Base-by-base conservation (phyloP, 2,888 invertebrate genomes). In the Quadroppia sp. region DNA sequence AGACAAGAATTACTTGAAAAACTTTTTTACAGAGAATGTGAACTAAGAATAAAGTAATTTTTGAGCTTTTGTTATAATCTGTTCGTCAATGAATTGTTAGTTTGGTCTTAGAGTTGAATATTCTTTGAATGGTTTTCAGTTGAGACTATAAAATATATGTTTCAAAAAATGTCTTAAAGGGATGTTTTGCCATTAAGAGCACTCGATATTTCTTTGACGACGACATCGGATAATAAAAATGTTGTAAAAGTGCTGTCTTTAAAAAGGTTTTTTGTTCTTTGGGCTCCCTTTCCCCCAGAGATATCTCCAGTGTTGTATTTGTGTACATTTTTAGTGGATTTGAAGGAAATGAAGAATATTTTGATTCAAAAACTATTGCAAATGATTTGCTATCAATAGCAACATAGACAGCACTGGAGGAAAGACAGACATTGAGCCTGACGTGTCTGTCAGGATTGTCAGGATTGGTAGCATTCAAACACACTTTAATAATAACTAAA, bases 301-400 rank as follows among this genome's bases (percentile, higher is more conserved):
- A 61, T 23, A 17, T 32, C 25, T 53, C 61, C 32, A 28, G 61
- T 28, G 30, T 11, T 61, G 32, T 61, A 32, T 61, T 61, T 20
- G 17, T 28, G 32, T 13, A 7, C 61, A 36, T 36, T 36, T 36
- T 4, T 9, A 36, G 9, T 36, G 36, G 9, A 32, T 61, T 61
- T 30, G 28, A 61, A 61, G 61, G 32, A 61, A 61, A 20, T 28
- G 32, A 61, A 61, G 32, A 32, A 36, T 36, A 59, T 59, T 59
- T 59, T 61, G 15, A 61, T 61, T 36, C 30, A 36, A 30, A 61
- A 30, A 11, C 32, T 23, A 32, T 1, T n/a, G 20, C 17, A n/a
- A 61, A 28, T 61, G 59, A 59, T 25, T 59, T 20, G 59, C 28
- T 59, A 61, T 61, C 61, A 61, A 53, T 61, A 32, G 32, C 61